Percentiles rank a stretch among this genome's conserved stretches.
Evolutionary conservation across 2,797 vertebrate genomes (phyloP).

Genomic region (Muscicapa striata): DNA sequence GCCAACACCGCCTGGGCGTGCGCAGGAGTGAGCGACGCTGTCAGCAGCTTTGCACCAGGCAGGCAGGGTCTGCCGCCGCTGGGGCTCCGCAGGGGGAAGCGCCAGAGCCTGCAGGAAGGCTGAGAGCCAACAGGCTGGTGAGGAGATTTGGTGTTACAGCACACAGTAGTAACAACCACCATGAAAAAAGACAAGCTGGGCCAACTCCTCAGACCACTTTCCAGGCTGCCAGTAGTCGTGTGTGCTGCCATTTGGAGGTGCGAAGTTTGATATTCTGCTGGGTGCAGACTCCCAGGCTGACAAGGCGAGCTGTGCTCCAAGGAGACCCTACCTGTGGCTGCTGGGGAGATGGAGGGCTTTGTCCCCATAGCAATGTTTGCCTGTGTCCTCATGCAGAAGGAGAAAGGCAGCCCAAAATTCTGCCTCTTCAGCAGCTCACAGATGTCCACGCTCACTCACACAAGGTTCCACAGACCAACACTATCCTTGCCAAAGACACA

Average conservation of each 20-base stretch:
- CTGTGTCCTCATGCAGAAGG: accelerated
- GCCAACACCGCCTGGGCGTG: not conserved
- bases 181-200: not conserved
- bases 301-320: accelerated
- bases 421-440: not conserved
- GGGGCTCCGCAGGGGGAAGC: not conserved
- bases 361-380: accelerated
- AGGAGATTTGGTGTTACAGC: not conserved
- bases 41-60: not conserved
- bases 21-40: accelerated
- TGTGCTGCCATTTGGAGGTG: not conserved
- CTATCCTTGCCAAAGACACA: not conserved
- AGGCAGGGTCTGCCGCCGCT: not conserved
- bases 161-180: accelerated
- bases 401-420: not conserved
- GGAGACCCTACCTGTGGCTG: not conserved
- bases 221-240: accelerated
- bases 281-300: not conserved
- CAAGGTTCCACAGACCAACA: accelerated
- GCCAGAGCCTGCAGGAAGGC: not conserved
- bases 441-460: accelerated
- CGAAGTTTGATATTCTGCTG: accelerated
- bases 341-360: not conserved
- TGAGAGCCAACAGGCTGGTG: accelerated
- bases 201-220: not conserved